Percentiles rank a stretch among this genome's conserved stretches.
Evolutionary conservation across 2,113 vertebrate species (phyloP).

Genomic region (Apeltes quadracus): DNA sequence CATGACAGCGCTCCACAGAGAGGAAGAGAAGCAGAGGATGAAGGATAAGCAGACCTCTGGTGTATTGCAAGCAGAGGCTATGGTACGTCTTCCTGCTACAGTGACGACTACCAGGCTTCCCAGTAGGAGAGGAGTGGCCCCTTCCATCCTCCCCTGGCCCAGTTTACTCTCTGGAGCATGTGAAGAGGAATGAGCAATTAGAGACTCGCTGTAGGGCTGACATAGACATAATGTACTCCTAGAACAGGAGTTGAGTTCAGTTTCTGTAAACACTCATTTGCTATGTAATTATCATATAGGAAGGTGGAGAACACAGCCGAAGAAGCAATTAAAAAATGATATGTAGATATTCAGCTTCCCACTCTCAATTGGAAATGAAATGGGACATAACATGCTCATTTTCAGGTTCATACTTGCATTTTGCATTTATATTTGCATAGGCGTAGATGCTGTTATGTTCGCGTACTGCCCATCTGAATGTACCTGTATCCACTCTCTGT

Average conservation of each 20-base stretch:
- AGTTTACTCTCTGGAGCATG: constrained; percentile 16
- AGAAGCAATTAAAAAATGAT: not conserved
- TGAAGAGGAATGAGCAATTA: constrained; percentile 25
- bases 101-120: constrained; percentile 60
- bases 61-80: constrained; percentile 29
- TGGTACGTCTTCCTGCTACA: constrained; percentile 25
- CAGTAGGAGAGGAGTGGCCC: constrained; percentile 10
- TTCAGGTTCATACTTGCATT: not conserved
- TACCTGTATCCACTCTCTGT: not conserved
- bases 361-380: not conserved
- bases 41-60: constrained; percentile 32
- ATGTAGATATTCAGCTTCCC: not conserved
- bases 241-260: not conserved
- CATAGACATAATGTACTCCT: constrained; percentile 4
- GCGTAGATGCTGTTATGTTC: not conserved
- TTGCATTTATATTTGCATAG: too few species aligned
- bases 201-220: not conserved
- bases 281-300: not conserved
- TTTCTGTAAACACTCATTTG: not conserved
- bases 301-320: not conserved
- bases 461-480: too few species aligned
- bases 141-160: constrained; percentile 10
- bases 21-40: constrained; percentile 22
- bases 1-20: constrained; percentile 23
- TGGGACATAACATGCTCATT: not conserved